A percentile compares a stretch with the other conserved stretches of the same genome.
phyloP scores from a whole-genome alignment of 2,797 vertebrate species.

The Danio choprae region DNA sequence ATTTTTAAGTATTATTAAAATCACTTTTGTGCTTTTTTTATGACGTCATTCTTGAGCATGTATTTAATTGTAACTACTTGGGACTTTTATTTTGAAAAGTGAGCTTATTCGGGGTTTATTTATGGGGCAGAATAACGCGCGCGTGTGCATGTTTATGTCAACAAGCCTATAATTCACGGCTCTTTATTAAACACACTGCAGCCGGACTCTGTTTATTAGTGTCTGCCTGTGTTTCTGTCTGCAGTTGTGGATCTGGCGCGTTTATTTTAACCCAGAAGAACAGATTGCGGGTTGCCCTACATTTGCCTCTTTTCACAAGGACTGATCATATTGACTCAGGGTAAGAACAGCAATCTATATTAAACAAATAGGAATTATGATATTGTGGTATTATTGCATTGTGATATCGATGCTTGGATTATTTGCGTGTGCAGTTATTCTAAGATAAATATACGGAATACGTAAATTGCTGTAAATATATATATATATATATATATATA shows the following conservation, averaged over 20 bases:
- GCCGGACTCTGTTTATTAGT: neutral
- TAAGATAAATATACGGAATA: too few relatives aligned
- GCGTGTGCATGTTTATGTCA: neutral
- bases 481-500: too few relatives aligned
- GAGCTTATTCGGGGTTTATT: neutral
- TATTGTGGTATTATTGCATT: neutral
- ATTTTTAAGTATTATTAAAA: neutral
- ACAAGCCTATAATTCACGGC: neutral
- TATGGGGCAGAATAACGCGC: neutral
- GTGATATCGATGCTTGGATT: neutral
- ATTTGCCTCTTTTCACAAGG: neutral
- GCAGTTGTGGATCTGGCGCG: neutral
- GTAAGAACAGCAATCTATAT: constrained; percentile 12
- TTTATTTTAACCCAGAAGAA: neutral
- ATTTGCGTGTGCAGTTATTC: too few relatives aligned
- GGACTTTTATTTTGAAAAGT: constrained; percentile 41
- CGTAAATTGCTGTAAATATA: too few relatives aligned
- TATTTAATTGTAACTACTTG: neutral
- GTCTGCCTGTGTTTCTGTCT: neutral
- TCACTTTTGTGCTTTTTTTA: neutral
- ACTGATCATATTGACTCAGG: neutral
- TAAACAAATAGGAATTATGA: neutral
- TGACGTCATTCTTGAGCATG: neutral
- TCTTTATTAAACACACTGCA: neutral
- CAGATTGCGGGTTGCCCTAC: neutral